These are phyloP conservation scores for Acromyrmex echinatior DNA, from an alignment of 1,140 invertebrate species.

Conservation along the genomic window DNA sequence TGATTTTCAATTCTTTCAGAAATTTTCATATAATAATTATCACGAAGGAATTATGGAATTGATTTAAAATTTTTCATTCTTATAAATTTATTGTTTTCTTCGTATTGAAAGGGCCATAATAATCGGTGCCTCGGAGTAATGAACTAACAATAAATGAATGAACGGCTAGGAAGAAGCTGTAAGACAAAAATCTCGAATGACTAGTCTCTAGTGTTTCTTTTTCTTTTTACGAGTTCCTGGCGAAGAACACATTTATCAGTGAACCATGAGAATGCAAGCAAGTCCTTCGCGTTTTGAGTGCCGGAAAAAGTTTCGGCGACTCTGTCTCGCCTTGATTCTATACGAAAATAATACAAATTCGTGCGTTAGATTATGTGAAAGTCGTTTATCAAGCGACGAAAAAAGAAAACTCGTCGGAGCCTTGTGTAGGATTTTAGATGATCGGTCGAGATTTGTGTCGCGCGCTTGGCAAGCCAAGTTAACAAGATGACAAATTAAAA, in stretches of 20 bases:
- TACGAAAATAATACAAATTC: conserved; percentile 77
- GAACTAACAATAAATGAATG: not conserved
- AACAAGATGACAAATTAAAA: conserved; percentile 13
- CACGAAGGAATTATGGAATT: not conserved
- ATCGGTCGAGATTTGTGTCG: conserved; percentile 70
- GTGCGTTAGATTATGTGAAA: conserved; percentile 82
- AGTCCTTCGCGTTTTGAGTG: conserved; percentile 29
- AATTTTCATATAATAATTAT: not conserved
- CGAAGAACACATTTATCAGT: not conserved
- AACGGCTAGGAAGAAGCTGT: conserved; percentile 3
- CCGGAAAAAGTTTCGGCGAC: conserved; percentile 32
- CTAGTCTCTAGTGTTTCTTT: conserved; percentile 10
- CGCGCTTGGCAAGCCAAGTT: conserved; percentile 57
- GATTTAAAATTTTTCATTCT: not conserved
- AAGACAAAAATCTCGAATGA: not conserved
- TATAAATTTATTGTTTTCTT: not conserved
- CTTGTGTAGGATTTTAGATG: conserved; percentile 82
- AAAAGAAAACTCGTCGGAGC: conserved; percentile 73
- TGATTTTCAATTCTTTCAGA: no score
- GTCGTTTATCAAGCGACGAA: conserved; percentile 78
- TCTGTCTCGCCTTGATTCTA: conserved; percentile 76
- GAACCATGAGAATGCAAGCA: conserved; percentile 22
- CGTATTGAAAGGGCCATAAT: not conserved
- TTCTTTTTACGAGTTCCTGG: not conserved
- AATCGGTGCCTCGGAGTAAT: not conserved